These are phyloP conservation scores for Gopherus flavomarginatus DNA, from an alignment of 2,113 vertebrate genomes.

Conservation along the genomic window DNA sequence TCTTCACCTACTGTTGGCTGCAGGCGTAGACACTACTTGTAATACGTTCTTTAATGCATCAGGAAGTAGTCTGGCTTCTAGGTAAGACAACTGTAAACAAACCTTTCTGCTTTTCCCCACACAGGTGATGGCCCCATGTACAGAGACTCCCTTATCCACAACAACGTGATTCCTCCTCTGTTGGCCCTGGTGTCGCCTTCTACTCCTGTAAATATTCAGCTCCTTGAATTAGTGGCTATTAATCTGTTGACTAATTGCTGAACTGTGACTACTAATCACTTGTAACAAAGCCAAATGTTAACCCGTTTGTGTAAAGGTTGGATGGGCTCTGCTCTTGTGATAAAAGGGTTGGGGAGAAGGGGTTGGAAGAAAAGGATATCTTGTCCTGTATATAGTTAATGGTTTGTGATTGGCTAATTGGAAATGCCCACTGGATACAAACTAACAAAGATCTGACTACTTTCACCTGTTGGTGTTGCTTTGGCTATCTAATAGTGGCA, in stretches of 20 bases:
- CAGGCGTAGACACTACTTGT: not conserved
- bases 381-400: not conserved
- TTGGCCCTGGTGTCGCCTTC: conserved; percentile 82
- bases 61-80: not conserved
- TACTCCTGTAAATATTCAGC: conserved; percentile 83
- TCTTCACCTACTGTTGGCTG: not conserved
- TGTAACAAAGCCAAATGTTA: not conserved
- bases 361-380: not conserved
- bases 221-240: not conserved
- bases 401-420: not conserved
- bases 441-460: not conserved
- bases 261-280: not conserved
- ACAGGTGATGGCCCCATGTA: conserved; percentile 89
- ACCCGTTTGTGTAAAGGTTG: not conserved
- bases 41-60: not conserved
- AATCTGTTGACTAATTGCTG: not conserved
- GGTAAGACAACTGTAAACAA: not conserved
- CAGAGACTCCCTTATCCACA: conserved; percentile 86
- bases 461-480: too few relatives aligned
- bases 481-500: not conserved
- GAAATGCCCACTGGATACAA: not conserved
- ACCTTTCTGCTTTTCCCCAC: not conserved
- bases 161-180: conserved; percentile 83
- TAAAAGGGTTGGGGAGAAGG: not conserved
- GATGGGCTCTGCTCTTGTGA: not conserved